phyloP scores from a whole-genome alignment of 2,113 vertebrate species.

The Pomatorhinus ruficollis region DNA sequence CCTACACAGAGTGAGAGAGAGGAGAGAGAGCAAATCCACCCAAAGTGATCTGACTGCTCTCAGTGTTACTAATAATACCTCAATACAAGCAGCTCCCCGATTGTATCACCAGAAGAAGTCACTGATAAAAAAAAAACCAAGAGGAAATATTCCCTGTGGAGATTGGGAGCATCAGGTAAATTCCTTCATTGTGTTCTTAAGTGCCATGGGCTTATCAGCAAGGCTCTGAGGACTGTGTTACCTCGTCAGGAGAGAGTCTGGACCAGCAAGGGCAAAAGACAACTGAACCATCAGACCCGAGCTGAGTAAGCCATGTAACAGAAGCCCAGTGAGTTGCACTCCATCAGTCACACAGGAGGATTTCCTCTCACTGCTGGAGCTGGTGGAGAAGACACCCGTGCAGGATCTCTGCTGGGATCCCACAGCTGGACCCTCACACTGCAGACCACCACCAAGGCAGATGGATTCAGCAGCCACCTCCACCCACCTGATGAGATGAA shows the following conservation, averaged over 20 bases:
- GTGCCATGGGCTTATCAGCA: conserved; percentile 1
- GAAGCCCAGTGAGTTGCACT: not conserved
- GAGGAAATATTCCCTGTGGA: conserved; percentile 30
- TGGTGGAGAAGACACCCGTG: not conserved
- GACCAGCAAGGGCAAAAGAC: not conserved
- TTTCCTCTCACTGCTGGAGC: not conserved
- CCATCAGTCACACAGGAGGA: not conserved
- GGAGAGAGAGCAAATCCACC: not conserved
- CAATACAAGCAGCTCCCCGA: not conserved
- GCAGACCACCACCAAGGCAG: not conserved
- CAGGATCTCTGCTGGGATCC: not conserved
- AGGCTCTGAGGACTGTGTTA: not conserved
- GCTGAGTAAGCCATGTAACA: not conserved
- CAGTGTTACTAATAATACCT: conserved; percentile 26
- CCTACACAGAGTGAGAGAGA: not conserved
- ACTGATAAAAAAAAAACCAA: conserved; percentile 49
- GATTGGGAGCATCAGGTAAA: conserved; percentile 25
- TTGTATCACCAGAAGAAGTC: conserved; percentile 14
- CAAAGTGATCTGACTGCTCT: not conserved
- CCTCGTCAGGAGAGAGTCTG: not conserved
- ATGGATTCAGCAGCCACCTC: not conserved
- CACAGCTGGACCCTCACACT: not conserved
- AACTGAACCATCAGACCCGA: not conserved
- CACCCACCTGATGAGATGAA: fast-evolving
- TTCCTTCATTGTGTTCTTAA: not conserved